These are phyloP conservation scores for Penaeus monodon DNA, from an alignment of 2,888 invertebrate genomes.

Conservation along the genomic window DNA sequence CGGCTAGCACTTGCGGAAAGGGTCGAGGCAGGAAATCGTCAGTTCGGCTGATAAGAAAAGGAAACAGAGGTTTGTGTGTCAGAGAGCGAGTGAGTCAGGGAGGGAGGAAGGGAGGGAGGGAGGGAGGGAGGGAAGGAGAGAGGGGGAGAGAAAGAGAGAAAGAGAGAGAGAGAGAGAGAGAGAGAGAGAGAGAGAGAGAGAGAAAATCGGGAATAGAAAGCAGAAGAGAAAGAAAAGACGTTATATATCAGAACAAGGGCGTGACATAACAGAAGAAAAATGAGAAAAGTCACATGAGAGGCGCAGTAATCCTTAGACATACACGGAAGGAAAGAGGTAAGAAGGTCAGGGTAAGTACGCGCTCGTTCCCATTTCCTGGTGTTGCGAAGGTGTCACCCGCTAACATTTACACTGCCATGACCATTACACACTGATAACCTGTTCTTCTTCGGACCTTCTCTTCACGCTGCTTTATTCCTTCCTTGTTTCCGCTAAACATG, in stretches of 20 bases:
- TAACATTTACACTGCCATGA: no score
- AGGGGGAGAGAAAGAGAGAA: not conserved
- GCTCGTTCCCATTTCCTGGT: no score
- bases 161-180: not conserved
- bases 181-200: not conserved
- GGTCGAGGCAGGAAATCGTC: no score
- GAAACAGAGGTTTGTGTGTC: not conserved
- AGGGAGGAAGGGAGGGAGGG: not conserved
- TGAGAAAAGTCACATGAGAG: not conserved
- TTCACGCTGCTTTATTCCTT: no score
- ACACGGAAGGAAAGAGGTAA: not conserved
- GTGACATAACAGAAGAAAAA: not conserved
- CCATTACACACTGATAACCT: no score
- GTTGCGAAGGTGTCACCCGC: no score
- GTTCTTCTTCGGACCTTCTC: no score
- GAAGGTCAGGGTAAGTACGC: not conserved
- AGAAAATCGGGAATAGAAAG: not conserved
- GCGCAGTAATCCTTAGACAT: not conserved
- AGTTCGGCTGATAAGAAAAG: no score
- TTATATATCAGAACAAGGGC: no score
- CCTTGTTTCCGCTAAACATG: no score
- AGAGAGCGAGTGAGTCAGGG: not conserved
- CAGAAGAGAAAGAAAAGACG: no score
- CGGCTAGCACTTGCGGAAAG: no score
- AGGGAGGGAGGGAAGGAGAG: not conserved